Base-by-base conservation (phyloP, 2,113 vertebrate species). In the Murina feae region DNA sequence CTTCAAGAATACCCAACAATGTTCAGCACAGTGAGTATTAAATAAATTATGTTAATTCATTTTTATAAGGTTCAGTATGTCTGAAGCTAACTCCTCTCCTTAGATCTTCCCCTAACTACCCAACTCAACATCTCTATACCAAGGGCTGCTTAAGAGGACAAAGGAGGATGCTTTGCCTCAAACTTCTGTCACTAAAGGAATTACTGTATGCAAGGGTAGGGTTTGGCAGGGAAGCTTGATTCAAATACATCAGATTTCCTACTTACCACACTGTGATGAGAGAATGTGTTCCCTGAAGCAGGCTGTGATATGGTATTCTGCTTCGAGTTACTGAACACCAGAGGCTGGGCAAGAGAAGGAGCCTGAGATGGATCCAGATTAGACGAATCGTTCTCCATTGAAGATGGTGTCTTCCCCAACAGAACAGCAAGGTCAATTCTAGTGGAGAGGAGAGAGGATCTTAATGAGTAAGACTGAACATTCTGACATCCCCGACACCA, bases 251-350 rank as follows among this genome's bases (percentile, higher is more conserved):
- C 32, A 71, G 4, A 5, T 75, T 44, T 69, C n/a, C 47, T 80
- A 90, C 98, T 98, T 96, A 99, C 99, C 99, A 99, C 99, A 98
- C 98, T 99, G 97, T 99, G 99, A 98, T 99, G 99, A 92, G 98
- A 97, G 97, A 99, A 99, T 35, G 98, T 97, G 86, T 98, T 98
- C 63, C 98, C 97, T 13, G 98, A 98, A 93, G 98, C 98, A 32
- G 99, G 96, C 96, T 99, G 99, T 60, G 99, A 97, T 18, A 99
- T 97, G 6, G 99, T 95, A n/a, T 97, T 98, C 98, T 99, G 99
- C 98, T 99, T 99, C 85, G 99, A 99, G 96, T 99, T 99, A 98
- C 99, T 99, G 98, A 99, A 99, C 95, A 99, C 99, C 98, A 99
- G 98, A 6, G 99, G 99, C 97, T 99, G 99, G 9, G 99, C 98